Evolutionary conservation across 1,140 invertebrate genomes (phyloP), one percentile per base, ranked within the genome.

Genomic region (Atopsyche davidsoni): DNA sequence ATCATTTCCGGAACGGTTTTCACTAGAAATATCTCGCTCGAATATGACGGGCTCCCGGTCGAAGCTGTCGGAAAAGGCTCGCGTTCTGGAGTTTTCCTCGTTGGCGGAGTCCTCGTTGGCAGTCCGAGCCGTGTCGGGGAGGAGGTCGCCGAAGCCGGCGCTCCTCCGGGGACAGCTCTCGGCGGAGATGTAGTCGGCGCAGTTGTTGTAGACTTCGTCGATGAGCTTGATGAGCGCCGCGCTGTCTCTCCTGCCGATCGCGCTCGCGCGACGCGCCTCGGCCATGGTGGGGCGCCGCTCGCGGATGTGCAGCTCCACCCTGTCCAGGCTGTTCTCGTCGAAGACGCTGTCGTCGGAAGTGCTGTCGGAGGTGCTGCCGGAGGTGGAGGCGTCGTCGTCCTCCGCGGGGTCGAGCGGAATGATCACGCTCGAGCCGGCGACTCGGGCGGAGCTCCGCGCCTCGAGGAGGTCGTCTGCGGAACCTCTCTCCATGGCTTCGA

Each of bases 401-500:
- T n/a, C n/a, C n/a, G n/a, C n/a, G n/a, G n/a, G n/a, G n/a, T n/a
- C n/a, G n/a, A n/a, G n/a, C 25, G 6, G n/a, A 28, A 7, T 28
- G 25, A 7, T 28, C n/a, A n/a, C n/a, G n/a, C n/a, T n/a, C n/a
- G n/a, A n/a, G n/a, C n/a, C n/a, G n/a, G n/a, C 35, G 34, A 13
- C 23, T 22, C n/a, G 13, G 11, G 23, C 14, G 2, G n/a, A n/a
- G n/a, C n/a, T n/a, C n/a, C n/a, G 34, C 16, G 43, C n/a, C n/a
- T n/a, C 25, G 9, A 35, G 18, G 2, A 35, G 21, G 11, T 48
- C 38, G 21, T 53, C 41, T 2, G 53, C 6, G 31, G 43, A 34
- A 21, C 48, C 56, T 31, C n/a, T 40, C 21, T 42, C 51, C 35
- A 58, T 51, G 18, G 51, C 56, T 42, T 58, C 51, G 3, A 35